phyloP scores from a whole-genome alignment of 2,888 invertebrate species.

The Pseudococcus viburni region DNA sequence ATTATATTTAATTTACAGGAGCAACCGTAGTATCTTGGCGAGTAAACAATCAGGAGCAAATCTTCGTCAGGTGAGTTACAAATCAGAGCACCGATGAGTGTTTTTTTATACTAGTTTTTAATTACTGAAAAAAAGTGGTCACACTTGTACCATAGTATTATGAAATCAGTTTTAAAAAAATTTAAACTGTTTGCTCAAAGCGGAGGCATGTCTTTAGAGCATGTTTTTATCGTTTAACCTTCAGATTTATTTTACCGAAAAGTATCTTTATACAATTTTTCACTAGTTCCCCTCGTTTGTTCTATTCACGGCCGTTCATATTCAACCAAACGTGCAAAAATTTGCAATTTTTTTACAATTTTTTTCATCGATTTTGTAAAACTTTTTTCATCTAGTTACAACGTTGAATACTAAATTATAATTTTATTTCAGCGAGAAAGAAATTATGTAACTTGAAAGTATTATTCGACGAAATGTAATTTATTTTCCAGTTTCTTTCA shows the following conservation, averaged over 20 bases:
- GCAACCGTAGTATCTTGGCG: slow-evolving; percentile 97
- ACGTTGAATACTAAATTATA: neutral
- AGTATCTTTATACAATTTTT: neutral
- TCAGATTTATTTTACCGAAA: neutral
- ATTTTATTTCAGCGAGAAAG: neutral
- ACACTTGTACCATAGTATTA: slow-evolving; percentile 4
- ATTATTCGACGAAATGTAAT: slow-evolving; percentile 47
- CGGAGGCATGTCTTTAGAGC: neutral
- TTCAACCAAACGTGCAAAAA: neutral
- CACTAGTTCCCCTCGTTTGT: neutral
- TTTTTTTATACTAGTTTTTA: neutral
- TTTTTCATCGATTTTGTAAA: neutral
- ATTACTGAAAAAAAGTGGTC: neutral
- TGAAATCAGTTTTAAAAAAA: slow-evolving; percentile 17
- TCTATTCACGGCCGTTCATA: neutral
- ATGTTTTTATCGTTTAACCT: slow-evolving; percentile 13
- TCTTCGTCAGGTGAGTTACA: slow-evolving; percentile 73
- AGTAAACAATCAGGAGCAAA: slow-evolving; percentile 95
- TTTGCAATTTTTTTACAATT: neutral
- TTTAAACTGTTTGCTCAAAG: neutral
- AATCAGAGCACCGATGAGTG: neutral
- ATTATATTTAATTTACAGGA: slow-evolving; percentile 77
- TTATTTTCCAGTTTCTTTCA: slow-evolving; percentile 19
- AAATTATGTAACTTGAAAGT: neutral
- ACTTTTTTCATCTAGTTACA: neutral